Base-by-base conservation (phyloP, 2,888 invertebrate genomes). In the Drosophila limbata region DNA sequence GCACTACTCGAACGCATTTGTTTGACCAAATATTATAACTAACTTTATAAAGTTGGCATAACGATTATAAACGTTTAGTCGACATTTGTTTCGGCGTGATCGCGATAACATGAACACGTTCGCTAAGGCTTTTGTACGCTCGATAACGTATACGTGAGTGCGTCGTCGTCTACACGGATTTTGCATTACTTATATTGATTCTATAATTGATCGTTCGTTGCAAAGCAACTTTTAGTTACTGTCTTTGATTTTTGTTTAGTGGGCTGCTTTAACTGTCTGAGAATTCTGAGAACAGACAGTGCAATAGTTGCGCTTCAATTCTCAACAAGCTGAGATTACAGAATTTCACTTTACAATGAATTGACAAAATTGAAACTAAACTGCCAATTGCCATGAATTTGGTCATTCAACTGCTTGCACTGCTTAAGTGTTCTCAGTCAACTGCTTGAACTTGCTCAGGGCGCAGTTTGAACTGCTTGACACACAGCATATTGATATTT, bases 111-210 rank as follows among this genome's bases (percentile, higher is more conserved):
- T 25, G 1, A 9, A 57, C 21, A 19, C 15, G 44, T 35, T 25
- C 35, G 28, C 37, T 19, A 17, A 1, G 8, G 19, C 17, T 42
- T 70, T 1, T 13, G 53, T 11, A 25, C 39, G 42, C 52, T 57
- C 61, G 83, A 88, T 88, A 88, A 88, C 77, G 40, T 19, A 13
- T 63, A 63, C 62, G 62, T 62, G 62, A 47, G 56, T n/a, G 33
- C 19, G 37, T 48, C 2, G 31, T 5, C 45, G 39, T 39, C 56
- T 35, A 25, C 21, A 56, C 11, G 44, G 44, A 33, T 44, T 33
- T 44, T 21, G 1, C 11, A 25, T 47, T 37, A 28, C 17, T 47
- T 47, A 28, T n/a, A 57, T 28, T 35, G 3, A 25, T 35, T 45
- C 35, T 35, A 45, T 56, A 45, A 56, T 45, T 17, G 57, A 57